These are phyloP conservation scores for Contarinia nasturtii DNA, from an alignment of 1,140 invertebrate species.

Conservation along the genomic window DNA sequence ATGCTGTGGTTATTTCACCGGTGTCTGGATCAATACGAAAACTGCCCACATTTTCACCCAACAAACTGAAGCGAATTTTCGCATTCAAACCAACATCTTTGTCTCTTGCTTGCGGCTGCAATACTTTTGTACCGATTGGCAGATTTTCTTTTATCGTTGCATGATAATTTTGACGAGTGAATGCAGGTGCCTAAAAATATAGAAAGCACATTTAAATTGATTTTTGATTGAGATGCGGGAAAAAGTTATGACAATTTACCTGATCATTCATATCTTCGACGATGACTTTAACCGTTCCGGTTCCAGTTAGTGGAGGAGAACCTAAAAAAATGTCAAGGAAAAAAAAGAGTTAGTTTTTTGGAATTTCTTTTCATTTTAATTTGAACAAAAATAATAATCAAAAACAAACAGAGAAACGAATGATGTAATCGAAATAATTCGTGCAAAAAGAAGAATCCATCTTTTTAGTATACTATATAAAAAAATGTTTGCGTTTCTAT, in stretches of 20 bases:
- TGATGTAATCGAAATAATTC: not conserved
- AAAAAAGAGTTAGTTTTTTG: too few relatives aligned
- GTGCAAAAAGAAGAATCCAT: too few relatives aligned
- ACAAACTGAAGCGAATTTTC: constrained; percentile 59
- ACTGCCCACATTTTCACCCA: constrained; percentile 57
- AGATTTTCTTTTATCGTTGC: constrained; percentile 60
- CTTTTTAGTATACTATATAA: not conserved
- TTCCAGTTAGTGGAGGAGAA: constrained; percentile 71
- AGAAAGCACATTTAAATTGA: too few relatives aligned
- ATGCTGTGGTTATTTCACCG: constrained; percentile 53
- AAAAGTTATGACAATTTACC: not conserved
- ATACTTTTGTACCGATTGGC: constrained; percentile 45
- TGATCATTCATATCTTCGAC: constrained; percentile 92
- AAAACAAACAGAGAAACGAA: too few relatives aligned
- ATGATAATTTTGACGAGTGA: constrained; percentile 57
- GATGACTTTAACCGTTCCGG: constrained; percentile 66
- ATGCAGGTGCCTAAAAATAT: constrained; percentile 41
- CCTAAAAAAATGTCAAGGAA: constrained; percentile 33
- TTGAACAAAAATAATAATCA: too few relatives aligned
- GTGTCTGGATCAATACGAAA: constrained; percentile 55
- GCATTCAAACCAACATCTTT: constrained; percentile 67
- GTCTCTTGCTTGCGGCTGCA: constrained; percentile 54
- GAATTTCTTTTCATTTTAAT: too few relatives aligned
- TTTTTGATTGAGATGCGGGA: too few relatives aligned
- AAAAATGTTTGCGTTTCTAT: too few relatives aligned